Evolutionary conservation across 2,113 vertebrate genomes (phyloP).

Genomic region (Apus apus): DNA sequence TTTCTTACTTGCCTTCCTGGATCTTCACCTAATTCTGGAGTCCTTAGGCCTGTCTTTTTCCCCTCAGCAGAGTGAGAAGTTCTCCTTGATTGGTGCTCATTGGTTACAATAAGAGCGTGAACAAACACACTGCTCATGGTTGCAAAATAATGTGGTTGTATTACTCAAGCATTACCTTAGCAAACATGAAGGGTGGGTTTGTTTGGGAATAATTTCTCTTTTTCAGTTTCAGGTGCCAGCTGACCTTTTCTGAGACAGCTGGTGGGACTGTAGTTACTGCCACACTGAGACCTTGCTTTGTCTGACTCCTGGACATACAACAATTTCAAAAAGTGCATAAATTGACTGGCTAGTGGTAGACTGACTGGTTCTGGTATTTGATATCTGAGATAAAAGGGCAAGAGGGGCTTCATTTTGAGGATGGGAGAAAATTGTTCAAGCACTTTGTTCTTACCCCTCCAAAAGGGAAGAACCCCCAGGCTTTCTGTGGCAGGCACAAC

Average conservation of each 20-base stretch:
- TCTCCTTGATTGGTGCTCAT: not conserved
- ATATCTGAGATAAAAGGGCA: not conserved
- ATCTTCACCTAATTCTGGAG: not conserved
- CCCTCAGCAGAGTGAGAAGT: not conserved
- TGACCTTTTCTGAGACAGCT: not conserved
- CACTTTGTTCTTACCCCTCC: not conserved
- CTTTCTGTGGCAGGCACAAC: not conserved
- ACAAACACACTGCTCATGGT: not conserved
- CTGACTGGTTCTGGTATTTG: not conserved
- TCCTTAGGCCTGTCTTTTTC: not conserved
- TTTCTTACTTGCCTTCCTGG: not conserved
- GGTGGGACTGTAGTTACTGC: not conserved
- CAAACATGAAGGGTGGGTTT: not conserved
- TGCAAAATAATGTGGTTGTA: not conserved
- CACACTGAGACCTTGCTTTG: not conserved
- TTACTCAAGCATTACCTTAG: not conserved
- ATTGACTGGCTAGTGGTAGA: not conserved
- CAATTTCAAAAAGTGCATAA: not conserved
- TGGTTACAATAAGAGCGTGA: not conserved
- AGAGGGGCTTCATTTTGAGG: not conserved
- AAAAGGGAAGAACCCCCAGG: not conserved
- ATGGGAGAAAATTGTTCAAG: not conserved
- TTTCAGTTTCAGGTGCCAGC: not conserved
- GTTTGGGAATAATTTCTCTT: not conserved
- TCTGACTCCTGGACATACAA: not conserved